Evolutionary conservation across 2,797 vertebrate species (phyloP), one percentile per base, ranked within the genome.

Genomic region (Moxostoma hubbsi): DNA sequence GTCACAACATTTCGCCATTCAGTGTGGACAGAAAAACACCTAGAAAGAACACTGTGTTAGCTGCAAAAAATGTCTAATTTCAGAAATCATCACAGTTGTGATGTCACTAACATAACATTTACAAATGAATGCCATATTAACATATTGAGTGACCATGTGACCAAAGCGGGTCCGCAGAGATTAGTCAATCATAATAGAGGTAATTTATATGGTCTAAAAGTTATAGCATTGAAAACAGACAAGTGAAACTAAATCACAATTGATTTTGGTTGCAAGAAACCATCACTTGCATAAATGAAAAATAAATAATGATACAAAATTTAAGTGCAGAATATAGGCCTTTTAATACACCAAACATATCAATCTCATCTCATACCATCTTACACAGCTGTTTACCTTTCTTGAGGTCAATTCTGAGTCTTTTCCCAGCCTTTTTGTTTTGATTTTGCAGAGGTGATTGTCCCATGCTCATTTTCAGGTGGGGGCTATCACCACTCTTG

Each of bases 381-480:
- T 11, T 51, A 59, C 43, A 13, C 11, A n/a, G 2, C 11, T 18
- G 16, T 11, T 91, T 89, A 98, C 97, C 98, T 95, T 99, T 99
- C 88, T 94, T 98, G 73, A 99, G 91, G 84, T 98, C 97, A 71
- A 99, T 97, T 89, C 93, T 95, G 83, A 98, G 90, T 88, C 92
- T 96, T 73, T 95, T 95, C 69, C 94, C 94, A 88, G 90, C 94
- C 87, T 92, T 96, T 86, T 95, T 97, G 91, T 86, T 49, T 9
- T 72, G 50, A 9, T 57, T 65, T 54, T 70, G 76, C 63, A 97
- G 85, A 63, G 92, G 94, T 53, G 95, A 94, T 13, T 96, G 86
- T 16, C 93, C 93, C 0, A 95, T 90, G 0, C 90, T 85, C 77
- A 96, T 96, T 85, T 91, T 94, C 18, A 88, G 84, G 9, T 94